These are phyloP conservation scores for Mustelus asterias DNA, from an alignment of 2,113 vertebrate species.

Conservation along the genomic window DNA sequence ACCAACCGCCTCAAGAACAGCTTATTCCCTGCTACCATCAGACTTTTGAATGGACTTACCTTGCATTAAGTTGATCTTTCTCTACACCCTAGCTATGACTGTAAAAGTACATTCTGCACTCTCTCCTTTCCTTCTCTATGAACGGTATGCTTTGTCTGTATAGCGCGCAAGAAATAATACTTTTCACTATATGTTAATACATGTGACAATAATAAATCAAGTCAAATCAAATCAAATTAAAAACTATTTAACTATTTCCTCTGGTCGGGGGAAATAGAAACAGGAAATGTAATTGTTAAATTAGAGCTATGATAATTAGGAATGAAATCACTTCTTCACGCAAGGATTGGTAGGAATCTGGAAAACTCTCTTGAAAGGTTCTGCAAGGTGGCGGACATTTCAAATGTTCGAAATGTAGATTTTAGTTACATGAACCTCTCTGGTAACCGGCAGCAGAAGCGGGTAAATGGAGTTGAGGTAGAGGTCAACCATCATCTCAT, in stretches of 20 bases:
- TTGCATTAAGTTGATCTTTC: too few species aligned
- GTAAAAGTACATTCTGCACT: too few species aligned
- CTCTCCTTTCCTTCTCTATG: too few species aligned
- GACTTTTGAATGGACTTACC: too few species aligned
- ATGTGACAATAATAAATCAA: too few species aligned
- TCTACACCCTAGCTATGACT: too few species aligned
- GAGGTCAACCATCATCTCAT: background rate
- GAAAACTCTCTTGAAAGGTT: background rate
- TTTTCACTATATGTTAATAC: too few species aligned
- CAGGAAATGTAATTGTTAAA: background rate
- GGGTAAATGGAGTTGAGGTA: background rate
- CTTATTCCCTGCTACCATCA: too few species aligned
- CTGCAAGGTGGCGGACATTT: background rate
- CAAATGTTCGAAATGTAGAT: background rate
- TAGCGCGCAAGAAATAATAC: too few species aligned
- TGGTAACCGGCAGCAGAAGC: background rate
- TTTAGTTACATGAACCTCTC: background rate
- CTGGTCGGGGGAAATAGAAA: background rate
- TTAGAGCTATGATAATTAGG: background rate
- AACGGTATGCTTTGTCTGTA: too few species aligned
- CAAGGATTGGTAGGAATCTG: background rate
- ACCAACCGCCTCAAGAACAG: too few species aligned
- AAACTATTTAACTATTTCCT: background rate
- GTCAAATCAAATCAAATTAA: too few species aligned
- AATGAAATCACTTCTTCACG: background rate